These are phyloP conservation scores for Drosophila niveifrons DNA, from an alignment of 2,888 invertebrate species.

Conservation along the genomic window DNA sequence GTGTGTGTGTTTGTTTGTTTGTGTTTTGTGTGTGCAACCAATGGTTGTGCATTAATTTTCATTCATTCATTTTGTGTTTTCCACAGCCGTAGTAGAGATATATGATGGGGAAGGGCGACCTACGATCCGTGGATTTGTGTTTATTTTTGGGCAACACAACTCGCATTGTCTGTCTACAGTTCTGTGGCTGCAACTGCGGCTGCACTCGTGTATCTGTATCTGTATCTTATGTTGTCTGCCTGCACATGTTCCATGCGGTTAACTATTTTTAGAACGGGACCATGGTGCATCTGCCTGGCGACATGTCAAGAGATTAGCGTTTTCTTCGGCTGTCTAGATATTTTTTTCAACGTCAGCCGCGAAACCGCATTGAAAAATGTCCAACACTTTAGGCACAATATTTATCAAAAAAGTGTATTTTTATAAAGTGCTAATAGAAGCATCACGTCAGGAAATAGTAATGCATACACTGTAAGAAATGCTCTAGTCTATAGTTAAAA, in stretches of 20 bases:
- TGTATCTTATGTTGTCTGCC: slow-evolving; percentile 38
- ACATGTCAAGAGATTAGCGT: slow-evolving; percentile 32
- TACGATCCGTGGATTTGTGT: slow-evolving; percentile 12
- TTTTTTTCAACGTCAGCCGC: background rate
- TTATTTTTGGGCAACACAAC: slow-evolving; percentile 33
- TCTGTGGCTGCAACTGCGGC: background rate
- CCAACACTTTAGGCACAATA: background rate
- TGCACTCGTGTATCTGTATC: slow-evolving; percentile 7
- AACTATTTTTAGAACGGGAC: slow-evolving; percentile 48
- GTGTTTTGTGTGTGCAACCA: slow-evolving; percentile 5
- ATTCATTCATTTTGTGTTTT: slow-evolving; percentile 29
- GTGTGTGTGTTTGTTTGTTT: background rate
- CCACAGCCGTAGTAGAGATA: background rate
- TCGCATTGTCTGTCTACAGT: slow-evolving; percentile 17
- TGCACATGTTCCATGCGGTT: slow-evolving; percentile 46
- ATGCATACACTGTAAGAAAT: background rate
- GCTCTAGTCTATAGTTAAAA: background rate
- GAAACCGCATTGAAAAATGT: background rate
- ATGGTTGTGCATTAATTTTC: slow-evolving; percentile 9
- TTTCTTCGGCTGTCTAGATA: background rate
- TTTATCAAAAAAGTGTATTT: background rate
- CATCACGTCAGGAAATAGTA: background rate
- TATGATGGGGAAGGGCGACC: background rate
- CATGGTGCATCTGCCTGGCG: slow-evolving; percentile 33
- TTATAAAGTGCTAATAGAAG: background rate